These are phyloP conservation scores for Quiscalus mexicanus DNA, from an alignment of 2,113 vertebrate species.

Conservation along the genomic window DNA sequence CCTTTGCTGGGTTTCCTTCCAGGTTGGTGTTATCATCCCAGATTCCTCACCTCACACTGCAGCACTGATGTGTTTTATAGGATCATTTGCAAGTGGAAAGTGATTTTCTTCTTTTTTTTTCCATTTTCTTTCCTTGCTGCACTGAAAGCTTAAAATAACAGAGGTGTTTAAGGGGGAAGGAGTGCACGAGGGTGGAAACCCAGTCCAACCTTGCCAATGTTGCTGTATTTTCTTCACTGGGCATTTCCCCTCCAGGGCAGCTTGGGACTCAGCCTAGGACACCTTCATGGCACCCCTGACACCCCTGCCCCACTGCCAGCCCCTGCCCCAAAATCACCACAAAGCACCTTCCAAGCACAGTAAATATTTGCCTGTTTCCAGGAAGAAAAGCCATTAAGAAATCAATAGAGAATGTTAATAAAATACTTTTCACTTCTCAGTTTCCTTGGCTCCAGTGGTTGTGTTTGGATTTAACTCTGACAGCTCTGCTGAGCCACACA, in stretches of 20 bases:
- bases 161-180: neutral
- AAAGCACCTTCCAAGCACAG: neutral
- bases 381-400: constrained; percentile 64
- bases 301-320: neutral
- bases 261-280: neutral
- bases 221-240: fast-evolving
- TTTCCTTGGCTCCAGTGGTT: neutral
- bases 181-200: fast-evolving
- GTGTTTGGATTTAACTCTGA: neutral
- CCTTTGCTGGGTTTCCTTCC: constrained; percentile 1
- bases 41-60: neutral
- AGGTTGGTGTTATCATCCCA: constrained; percentile 36
- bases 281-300: neutral
- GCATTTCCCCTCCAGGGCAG: neutral
- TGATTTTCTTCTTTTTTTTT: neutral
- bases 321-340: neutral
- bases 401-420: constrained; percentile 57
- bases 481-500: neutral
- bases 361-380: constrained; percentile 46
- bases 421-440: constrained; percentile 12
- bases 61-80: neutral
- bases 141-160: neutral
- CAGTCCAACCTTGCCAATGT: neutral
- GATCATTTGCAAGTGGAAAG: neutral
- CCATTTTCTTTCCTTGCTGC: neutral